phyloP scores from a whole-genome alignment of 2,113 vertebrate genomes.

The Dromas ardeola region DNA sequence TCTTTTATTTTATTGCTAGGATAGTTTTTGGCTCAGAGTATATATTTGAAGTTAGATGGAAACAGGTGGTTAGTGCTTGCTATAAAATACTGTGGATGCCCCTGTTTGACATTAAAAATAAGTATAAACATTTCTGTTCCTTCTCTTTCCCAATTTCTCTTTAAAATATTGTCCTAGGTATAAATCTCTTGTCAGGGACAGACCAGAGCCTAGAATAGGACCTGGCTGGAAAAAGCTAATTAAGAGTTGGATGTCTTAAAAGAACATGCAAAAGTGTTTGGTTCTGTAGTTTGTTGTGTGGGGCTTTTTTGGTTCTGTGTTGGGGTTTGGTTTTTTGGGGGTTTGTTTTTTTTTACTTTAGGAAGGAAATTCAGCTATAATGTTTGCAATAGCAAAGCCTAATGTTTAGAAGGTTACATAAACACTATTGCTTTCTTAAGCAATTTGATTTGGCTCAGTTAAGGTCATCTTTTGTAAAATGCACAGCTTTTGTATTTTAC shows the following conservation, averaged over 20 bases:
- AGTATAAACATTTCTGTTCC: background rate
- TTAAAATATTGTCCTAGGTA: background rate
- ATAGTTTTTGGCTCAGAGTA: background rate
- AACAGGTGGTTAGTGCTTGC: background rate
- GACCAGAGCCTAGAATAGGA: background rate
- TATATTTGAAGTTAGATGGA: background rate
- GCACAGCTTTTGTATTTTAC: background rate
- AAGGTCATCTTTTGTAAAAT: background rate
- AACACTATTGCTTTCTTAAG: background rate
- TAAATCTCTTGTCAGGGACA: background rate
- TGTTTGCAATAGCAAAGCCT: background rate
- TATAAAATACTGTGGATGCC: background rate
- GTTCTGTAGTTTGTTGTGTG: background rate
- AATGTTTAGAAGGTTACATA: background rate
- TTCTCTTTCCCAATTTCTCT: background rate
- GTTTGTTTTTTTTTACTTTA: background rate
- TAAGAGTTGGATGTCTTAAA: background rate
- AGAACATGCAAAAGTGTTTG: background rate
- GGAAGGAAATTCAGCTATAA: background rate
- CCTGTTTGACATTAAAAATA: background rate
- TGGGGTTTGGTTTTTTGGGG: background rate
- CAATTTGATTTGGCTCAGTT: background rate
- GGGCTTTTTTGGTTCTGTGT: accelerated
- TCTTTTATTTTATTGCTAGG: background rate
- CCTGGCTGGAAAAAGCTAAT: background rate